Base-by-base conservation (phyloP, 1,140 invertebrate species). In the Diachasmimorpha longicaudata region DNA sequence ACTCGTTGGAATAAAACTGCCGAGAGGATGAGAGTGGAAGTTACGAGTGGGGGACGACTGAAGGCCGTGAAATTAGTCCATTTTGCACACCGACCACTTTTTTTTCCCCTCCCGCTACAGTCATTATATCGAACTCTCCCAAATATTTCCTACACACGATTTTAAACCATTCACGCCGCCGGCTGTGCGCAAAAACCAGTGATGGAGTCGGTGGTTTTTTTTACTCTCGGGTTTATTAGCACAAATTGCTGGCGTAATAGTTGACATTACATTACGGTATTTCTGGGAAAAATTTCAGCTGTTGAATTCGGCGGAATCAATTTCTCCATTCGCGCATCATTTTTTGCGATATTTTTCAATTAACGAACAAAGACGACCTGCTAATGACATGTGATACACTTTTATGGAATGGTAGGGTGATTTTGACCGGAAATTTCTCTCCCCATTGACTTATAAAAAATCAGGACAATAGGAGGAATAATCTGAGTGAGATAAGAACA, bases 231-330 rank as follows among this genome's bases (percentile, higher is more conserved):
- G 16, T 74, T 74, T 23, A 74, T 68, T 74, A 74, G 44, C 58
- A 9, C 39, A 74, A 74, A 73, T 73, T 66, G n/a, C 58, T 21
- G 14, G 10, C 52, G 37, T 73, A 71, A 71, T 71, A 14, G 70
- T 71, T 71, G 44, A 71, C 44, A 48, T 71, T 52, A 52, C 23
- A 52, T 71, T 23, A 9, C 14, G 21, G 44, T 52, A 52, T 71
- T 71, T 46, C 42, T 4, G n/a, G 70, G 42, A n/a, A 71, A 71
- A 71, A 42, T 37, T 4, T 10, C 36, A n/a, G 31, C 31, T 31
- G 31, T 31, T 31, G 31, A 6, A 31, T 31, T 31, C 31, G 31
- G 31, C 31, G 2, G 31, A 31, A 31, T 31, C 31, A 31, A 31
- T 31, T 31, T 31, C 2, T 31, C 6, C 31, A 31, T 31, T 31